Evolutionary conservation across 1,140 invertebrate species (phyloP).

Genomic region (Daktulosphaira vitifoliae): DNA sequence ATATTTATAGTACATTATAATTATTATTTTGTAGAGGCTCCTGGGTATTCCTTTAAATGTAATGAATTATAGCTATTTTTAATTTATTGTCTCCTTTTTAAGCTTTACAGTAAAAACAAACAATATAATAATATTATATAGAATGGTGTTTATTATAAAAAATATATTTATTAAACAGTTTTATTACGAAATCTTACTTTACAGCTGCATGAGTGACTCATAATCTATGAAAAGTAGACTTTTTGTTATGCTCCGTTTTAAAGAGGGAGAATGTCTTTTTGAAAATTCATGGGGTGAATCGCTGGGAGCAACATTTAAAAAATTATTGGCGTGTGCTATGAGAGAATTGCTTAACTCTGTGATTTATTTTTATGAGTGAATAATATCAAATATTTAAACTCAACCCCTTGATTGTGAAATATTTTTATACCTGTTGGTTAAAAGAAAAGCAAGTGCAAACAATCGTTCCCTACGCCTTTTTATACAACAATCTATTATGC

Average conservation of each 20-base stretch:
- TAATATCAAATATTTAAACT: slow-evolving; percentile 14
- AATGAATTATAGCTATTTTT: too few species aligned
- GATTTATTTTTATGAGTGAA: slow-evolving; percentile 13
- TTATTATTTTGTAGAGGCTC: too few species aligned
- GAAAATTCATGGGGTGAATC: slow-evolving; percentile 21
- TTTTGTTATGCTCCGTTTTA: not conserved
- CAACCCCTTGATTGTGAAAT: slow-evolving; percentile 6
- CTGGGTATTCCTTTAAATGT: too few species aligned
- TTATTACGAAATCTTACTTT: slow-evolving; percentile 22
- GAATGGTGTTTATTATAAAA: too few species aligned
- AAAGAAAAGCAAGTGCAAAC: slow-evolving; percentile 27
- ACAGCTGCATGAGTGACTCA: slow-evolving; percentile 31
- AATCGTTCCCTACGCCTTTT: slow-evolving; percentile 4
- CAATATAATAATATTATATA: too few species aligned
- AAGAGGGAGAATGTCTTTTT: slow-evolving; percentile 13
- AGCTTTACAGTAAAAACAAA: too few species aligned
- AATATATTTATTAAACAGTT: too few species aligned
- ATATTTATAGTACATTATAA: too few species aligned
- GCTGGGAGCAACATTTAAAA: not conserved
- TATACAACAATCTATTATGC: slow-evolving; percentile 25
- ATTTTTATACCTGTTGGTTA: slow-evolving; percentile 20
- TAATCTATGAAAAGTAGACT: not conserved
- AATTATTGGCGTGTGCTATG: slow-evolving; percentile 27
- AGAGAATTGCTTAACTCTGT: slow-evolving; percentile 19
- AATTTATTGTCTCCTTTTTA: too few species aligned